These are phyloP conservation scores for Ptychoptera albimana DNA, from an alignment of 2,888 invertebrate species.

Conservation along the genomic window DNA sequence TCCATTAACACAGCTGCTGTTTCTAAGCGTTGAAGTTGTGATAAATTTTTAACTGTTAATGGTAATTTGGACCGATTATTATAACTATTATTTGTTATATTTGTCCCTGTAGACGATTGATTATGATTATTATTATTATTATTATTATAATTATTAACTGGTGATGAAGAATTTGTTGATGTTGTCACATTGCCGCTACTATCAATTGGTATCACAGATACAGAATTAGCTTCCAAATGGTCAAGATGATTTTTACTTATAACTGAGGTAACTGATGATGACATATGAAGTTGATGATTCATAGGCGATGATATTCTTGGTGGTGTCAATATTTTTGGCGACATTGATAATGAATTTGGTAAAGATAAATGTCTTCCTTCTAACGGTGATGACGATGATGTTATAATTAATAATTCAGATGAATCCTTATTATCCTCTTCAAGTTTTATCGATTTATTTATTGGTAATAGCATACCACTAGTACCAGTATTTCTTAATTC, in stretches of 20 bases:
- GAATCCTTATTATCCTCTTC: conserved; percentile 8
- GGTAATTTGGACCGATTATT: conserved; percentile 1
- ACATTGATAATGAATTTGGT: conserved; percentile 2
- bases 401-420: conserved; percentile 9
- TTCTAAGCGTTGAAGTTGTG: conserved; percentile 27
- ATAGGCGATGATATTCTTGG: conserved; percentile 6
- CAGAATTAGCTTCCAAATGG: conserved; percentile 15
- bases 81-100: conserved; percentile 3
- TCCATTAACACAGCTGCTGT: conserved; percentile 31
- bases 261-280: conserved; percentile 21
- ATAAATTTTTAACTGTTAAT: conserved; percentile 14
- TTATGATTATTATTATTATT: too few relatives aligned
- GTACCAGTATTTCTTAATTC: conserved; percentile 26
- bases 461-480: conserved; percentile 11
- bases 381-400: conserved; percentile 5
- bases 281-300: conserved; percentile 7
- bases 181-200: not conserved
- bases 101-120: not conserved
- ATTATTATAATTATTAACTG: conserved; percentile 2
- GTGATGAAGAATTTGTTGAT: conserved; percentile 3
- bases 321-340: conserved; percentile 4
- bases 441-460: conserved; percentile 12
- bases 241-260: conserved; percentile 14
- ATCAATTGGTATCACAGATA: conserved; percentile 16
- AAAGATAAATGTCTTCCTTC: not conserved